Evolutionary conservation across 2,888 invertebrate species (phyloP).

Genomic region (Magallana nippona): DNA sequence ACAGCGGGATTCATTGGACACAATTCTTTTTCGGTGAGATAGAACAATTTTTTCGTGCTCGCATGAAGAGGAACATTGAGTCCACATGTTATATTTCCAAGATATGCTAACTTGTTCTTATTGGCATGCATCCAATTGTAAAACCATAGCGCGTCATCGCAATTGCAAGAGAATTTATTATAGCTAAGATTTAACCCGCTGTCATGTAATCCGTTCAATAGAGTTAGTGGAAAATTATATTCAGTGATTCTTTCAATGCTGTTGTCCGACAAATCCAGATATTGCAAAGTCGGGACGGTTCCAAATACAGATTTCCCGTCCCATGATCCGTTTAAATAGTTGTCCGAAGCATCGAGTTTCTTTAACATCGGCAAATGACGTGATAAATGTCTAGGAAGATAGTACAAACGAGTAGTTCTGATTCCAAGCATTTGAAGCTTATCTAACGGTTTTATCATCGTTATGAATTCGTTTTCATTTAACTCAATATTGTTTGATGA

Average conservation of each 20-base stretch:
- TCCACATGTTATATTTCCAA: neutral
- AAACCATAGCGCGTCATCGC: constrained; percentile 52
- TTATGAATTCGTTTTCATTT: neutral
- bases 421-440: constrained; percentile 34
- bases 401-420: neutral
- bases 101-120: neutral
- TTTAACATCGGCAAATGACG: neutral
- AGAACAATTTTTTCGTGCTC: neutral
- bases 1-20: constrained; percentile 26
- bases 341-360: constrained; percentile 11
- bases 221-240: constrained; percentile 33
- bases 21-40: constrained; percentile 1
- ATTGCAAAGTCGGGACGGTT: constrained; percentile 11
- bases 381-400: constrained; percentile 29
- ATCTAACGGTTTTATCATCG: constrained; percentile 37
- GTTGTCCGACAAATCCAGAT: constrained; percentile 39
- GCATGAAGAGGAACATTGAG: neutral
- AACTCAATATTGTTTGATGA: constrained; percentile 31
- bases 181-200: constrained; percentile 32
- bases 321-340: constrained; percentile 33
- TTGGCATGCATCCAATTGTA: constrained; percentile 46
- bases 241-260: constrained; percentile 35
- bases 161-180: constrained; percentile 53
- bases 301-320: constrained; percentile 38
- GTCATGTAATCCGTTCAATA: constrained; percentile 33